Percentiles rank a stretch among this genome's conserved stretches.
These are phyloP conservation scores for Blastomussa wellsi DNA, from an alignment of 92 coral and sea anemone species.

Conservation along the genomic window DNA sequence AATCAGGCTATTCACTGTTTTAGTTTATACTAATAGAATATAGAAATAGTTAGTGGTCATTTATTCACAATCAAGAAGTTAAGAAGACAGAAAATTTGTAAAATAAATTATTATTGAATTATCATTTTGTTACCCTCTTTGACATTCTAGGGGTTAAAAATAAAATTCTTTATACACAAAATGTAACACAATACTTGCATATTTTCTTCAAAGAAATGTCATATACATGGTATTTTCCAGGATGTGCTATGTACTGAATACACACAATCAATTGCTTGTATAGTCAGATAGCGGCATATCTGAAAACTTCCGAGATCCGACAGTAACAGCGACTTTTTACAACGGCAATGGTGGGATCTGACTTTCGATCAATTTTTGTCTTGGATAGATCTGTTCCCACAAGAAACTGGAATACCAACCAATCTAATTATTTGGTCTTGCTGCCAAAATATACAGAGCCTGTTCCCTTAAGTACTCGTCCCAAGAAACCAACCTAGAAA, in stretches of 20 bases:
- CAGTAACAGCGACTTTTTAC: neutral
- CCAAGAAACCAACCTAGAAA: constrained; percentile 90
- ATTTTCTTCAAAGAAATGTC: no score
- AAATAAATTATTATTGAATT: neutral
- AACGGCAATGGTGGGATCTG: no score
- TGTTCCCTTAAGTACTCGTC: constrained; percentile 92
- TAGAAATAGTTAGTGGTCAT: neutral
- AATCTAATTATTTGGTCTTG: constrained; percentile 75
- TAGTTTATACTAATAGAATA: neutral
- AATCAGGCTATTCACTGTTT: neutral
- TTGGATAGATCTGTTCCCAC: neutral
- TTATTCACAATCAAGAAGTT: neutral
- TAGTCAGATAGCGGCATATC: no score
- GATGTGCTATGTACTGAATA: no score
- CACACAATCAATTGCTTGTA: no score
- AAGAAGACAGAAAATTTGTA: neutral
- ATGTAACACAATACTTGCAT: neutral
- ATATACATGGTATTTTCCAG: no score
- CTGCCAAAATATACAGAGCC: constrained; percentile 87
- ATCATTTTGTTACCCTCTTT: neutral
- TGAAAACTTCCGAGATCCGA: no score
- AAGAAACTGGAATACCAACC: neutral
- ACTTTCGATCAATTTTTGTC: neutral
- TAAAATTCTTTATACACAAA: neutral
- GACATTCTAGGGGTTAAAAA: neutral